A percentile compares a stretch with the other conserved stretches of the same genome.
phyloP scores from a whole-genome alignment of 2,113 vertebrate genomes.

The Condylura cristata region DNA sequence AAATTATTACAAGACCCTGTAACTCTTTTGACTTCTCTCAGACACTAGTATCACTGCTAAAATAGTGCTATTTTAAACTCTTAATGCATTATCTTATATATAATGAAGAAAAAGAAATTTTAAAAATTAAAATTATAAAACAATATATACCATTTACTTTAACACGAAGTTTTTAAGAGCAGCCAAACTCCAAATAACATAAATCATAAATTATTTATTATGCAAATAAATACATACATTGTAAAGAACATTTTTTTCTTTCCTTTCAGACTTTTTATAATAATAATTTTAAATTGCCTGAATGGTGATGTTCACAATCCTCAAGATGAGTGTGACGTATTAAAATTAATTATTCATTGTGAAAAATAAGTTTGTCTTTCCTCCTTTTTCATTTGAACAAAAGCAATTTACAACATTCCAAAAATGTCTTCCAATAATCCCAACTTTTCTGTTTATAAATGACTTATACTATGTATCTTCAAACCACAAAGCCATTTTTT shows the following conservation, averaged over 20 bases:
- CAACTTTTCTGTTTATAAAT: not conserved
- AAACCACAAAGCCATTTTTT: too few relatives aligned
- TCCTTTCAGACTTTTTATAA: not conserved
- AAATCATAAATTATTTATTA: not conserved
- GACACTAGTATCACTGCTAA: not conserved
- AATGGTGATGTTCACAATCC: not conserved
- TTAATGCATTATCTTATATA: not conserved
- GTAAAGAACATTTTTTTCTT: not conserved
- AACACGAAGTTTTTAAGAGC: not conserved
- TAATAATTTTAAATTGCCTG: not conserved
- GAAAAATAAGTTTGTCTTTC: not conserved
- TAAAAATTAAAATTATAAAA: not conserved
- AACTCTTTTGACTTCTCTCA: not conserved
- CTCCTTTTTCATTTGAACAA: not conserved
- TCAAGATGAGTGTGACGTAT: not conserved
- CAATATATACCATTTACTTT: not conserved
- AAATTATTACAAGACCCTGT: not conserved
- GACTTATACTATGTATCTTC: not conserved
- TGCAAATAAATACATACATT: too few relatives aligned
- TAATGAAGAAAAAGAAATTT: not conserved
- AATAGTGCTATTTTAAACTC: not conserved
- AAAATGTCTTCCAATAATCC: not conserved
- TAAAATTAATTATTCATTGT: not conserved
- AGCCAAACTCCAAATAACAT: not conserved
- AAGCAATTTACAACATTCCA: not conserved